Conservation (phyloP, 2,113 vertebrate species). For the Ailurus styani region DNA sequence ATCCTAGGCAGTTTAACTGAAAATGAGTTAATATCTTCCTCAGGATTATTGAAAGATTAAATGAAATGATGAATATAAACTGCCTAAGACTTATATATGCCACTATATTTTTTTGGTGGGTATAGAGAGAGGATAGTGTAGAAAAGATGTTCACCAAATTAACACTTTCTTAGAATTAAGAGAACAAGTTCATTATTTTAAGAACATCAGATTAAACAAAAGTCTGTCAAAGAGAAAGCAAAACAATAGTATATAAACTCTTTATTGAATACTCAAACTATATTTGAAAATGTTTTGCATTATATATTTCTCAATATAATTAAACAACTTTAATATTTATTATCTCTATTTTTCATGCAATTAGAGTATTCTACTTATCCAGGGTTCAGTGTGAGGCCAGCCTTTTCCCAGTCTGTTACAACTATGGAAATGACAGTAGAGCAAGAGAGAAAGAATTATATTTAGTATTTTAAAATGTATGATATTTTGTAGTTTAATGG, state of each 20-base stretch:
- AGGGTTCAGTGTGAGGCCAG: background rate
- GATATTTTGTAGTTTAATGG: background rate
- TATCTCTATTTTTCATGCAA: background rate
- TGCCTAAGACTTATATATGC: background rate
- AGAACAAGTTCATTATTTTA: background rate
- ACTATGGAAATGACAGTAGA: background rate
- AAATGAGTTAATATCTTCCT: background rate
- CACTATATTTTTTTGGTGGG: background rate
- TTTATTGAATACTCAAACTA: background rate
- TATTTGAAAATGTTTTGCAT: background rate
- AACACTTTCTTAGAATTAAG: background rate
- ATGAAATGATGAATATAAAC: background rate
- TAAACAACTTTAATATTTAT: background rate
- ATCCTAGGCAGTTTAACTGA: background rate
- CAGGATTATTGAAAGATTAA: background rate
- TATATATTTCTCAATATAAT: background rate
- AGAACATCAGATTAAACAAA: background rate
- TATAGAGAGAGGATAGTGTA: background rate
- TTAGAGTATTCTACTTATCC: background rate
- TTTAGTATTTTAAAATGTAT: background rate
- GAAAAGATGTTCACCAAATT: background rate
- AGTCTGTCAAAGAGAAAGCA: background rate
- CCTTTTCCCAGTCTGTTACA: background rate
- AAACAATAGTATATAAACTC: background rate
- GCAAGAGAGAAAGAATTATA: rapidly evolving